Evolutionary conservation across 1,140 invertebrate genomes (phyloP), one percentile per base, ranked within the genome.

Genomic region (Caerostris extrusa): DNA sequence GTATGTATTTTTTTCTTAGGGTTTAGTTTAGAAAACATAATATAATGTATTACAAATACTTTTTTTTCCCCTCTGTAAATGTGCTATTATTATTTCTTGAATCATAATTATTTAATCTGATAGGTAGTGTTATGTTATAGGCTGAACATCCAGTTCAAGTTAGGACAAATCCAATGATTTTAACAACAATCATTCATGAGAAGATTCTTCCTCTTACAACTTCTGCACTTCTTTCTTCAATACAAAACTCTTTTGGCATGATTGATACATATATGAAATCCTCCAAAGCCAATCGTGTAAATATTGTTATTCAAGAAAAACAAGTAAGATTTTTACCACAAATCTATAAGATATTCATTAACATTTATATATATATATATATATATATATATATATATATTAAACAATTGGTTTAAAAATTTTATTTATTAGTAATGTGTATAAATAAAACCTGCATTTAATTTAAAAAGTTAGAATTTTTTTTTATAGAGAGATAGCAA

Each of bases 101-200:
- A 61, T 61, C 14, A 61, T 10, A 61, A 61, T 3, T 8, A 61
- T 61, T 5, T 7, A 61, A 12, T 14, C 60, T 3, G 8, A 12
- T 61, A 14, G 8, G 8, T 61, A 60, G 58, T 61, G 3, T 3
- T 61, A 14, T 83, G 2, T 81, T 83, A 17, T 60, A 94, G 93
- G 77, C 93, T 85, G 93, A 94, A 12, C 17, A 91, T 86, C 88
- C 88, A 85, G 93, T 94, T 91, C 81, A 91, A 60, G 53, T 90
- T 69, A 61, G 64, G 85, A 86, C 88, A 69, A 90, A 90, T 71
- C 61, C 88, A 34, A 61, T 71, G 10, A 67, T 83, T 53, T 57
- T 86, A 58, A 91, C 89, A 55, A 61, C 89, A 71, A 60, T 82
- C 53, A 77, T 94, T 19, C 60, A 90, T 71, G 77, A 85, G 71